Base-by-base conservation (phyloP, 2,797 vertebrate genomes). In the Malurus splendens region DNA sequence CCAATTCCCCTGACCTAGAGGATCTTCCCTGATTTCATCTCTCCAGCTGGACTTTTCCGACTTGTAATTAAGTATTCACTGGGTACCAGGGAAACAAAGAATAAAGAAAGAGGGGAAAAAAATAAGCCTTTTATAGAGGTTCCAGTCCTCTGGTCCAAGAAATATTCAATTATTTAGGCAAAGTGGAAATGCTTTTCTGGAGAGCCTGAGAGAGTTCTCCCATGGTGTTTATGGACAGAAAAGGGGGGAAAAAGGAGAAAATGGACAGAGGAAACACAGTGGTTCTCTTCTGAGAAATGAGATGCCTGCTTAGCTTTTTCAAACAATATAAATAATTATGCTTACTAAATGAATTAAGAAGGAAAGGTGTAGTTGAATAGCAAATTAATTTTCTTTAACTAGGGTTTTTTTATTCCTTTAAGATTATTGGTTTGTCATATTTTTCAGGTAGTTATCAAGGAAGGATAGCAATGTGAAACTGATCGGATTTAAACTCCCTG, bases 1-100 rank as follows among this genome's bases (percentile, higher is more conserved):
- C 68, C 87, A 93, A 1, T 77, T 92, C 78, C 64, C 59, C 65
- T 88, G 91, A 82, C 59, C 80, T 76, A 86, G 85, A 70, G 80
- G 70, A 91, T 93, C 82, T 95, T 91, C 90, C 95, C 67, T 94
- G 90, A 93, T 76, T 93, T 92, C 50, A 93, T 94, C 52, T 89
- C 80, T 87, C 71, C 71, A 66, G 33, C 66, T 86, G 74, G 87
- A 86, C 73, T 90, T 90, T 94, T 94, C 92, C 89, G 60, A 44
- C 50, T 81, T 83, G 41, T 86, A 87, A 66, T 87, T 91, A 90
- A 78, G 66, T 62, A 73, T 76, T 74, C 45, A 24, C 42, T 0
- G 30, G 16, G 50, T 84, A 76, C 82, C 60, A 86, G 38, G 77
- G 66, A 93, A 95, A 94, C 77, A 90, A 90, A 90, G 55, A 75